Conservation (phyloP, 2,113 vertebrate species). For the Ifrita kowaldi region DNA sequence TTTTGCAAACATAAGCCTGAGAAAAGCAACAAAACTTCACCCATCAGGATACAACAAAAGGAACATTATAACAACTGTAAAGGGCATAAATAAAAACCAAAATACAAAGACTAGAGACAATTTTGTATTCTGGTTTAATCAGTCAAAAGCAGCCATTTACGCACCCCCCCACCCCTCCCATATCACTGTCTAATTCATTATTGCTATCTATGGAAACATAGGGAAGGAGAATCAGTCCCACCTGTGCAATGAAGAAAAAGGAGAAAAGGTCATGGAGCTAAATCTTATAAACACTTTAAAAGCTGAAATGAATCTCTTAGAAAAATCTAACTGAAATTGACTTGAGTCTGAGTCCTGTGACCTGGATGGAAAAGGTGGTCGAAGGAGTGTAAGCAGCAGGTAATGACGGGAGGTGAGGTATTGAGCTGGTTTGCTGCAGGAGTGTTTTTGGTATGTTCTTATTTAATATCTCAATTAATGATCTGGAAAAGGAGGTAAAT, state of each 20-base stretch:
- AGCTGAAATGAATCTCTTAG: not conserved
- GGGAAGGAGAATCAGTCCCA: not conserved
- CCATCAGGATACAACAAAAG: not conserved
- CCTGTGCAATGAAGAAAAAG: not conserved
- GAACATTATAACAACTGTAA: not conserved
- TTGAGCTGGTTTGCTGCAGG: not conserved
- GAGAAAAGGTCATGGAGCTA: not conserved
- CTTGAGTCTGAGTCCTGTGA: not conserved
- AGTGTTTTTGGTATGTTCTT: slow-evolving; percentile 20
- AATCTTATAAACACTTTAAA: not conserved
- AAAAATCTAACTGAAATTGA: slow-evolving; percentile 20
- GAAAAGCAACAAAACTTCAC: not conserved
- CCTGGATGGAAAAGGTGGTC: not conserved
- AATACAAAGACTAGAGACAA: not conserved
- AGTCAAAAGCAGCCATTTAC: not conserved
- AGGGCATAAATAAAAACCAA: not conserved
- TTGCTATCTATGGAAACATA: not conserved
- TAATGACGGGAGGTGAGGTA: not conserved
- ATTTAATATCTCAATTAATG: slow-evolving; percentile 67
- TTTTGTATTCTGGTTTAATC: not conserved
- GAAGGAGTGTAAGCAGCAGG: not conserved
- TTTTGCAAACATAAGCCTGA: not conserved
- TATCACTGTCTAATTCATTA: not conserved
- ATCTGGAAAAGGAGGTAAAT: slow-evolving; percentile 49
- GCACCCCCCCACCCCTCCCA: fast-evolving